phyloP scores from a whole-genome alignment of 1,140 invertebrate species.

The Oreohelix idahoensis region DNA sequence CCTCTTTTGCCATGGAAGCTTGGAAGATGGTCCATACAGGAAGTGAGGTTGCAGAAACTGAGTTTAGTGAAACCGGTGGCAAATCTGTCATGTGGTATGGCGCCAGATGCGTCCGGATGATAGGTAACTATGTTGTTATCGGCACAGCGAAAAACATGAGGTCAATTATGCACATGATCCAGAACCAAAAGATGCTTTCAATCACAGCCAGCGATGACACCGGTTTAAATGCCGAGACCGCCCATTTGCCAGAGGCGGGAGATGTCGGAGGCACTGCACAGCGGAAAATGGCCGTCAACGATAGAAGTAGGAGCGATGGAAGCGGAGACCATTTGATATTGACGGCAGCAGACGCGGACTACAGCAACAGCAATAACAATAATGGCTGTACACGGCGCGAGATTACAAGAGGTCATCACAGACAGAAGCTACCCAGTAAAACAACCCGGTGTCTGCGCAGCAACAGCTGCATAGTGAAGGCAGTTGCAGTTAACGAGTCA shows the following conservation, averaged over 20 bases:
- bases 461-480: too few species aligned
- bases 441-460: too few species aligned
- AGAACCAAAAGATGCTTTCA: neutral
- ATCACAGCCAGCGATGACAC: neutral
- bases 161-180: neutral
- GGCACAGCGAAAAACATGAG: neutral
- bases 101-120: neutral
- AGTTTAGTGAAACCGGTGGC: neutral
- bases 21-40: neutral
- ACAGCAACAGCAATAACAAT: slow-evolving; percentile 19
- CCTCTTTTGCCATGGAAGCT: neutral
- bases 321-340: neutral
- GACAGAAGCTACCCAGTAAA: neutral
- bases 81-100: neutral
- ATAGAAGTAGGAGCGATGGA: neutral
- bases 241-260: neutral
- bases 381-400: neutral
- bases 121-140: neutral
- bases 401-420: neutral
- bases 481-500: too few species aligned
- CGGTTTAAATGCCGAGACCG: neutral
- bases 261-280: neutral
- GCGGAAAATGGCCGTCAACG: neutral
- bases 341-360: neutral
- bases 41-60: neutral